Evolutionary conservation across 2,888 invertebrate genomes (phyloP).

Genomic region (Heliconius erato): DNA sequence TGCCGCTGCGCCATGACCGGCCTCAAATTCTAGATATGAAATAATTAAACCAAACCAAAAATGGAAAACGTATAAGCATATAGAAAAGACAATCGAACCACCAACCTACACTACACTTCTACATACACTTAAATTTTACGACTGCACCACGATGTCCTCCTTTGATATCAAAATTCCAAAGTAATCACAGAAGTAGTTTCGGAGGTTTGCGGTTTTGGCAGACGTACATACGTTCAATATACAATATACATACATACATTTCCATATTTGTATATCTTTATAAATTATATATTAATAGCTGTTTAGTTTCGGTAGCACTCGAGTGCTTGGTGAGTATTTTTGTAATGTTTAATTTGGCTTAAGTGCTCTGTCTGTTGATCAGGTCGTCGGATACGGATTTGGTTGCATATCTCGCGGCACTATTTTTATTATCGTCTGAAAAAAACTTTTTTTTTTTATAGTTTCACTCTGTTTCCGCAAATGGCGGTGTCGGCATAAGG

Average conservation of each 20-base stretch:
- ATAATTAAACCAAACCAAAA: too few relatives aligned
- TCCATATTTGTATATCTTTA: not conserved
- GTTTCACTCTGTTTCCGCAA: not conserved
- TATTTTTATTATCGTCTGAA: not conserved
- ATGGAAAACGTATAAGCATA: not conserved
- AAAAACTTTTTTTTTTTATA: not conserved
- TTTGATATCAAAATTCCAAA: not conserved
- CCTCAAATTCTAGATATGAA: too few relatives aligned
- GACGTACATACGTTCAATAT: not conserved
- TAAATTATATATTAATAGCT: not conserved
- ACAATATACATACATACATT: not conserved
- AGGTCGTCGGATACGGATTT: not conserved
- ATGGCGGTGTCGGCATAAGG: not conserved
- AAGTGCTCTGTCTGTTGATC: not conserved
- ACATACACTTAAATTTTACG: not conserved
- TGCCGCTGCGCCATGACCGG: too few relatives aligned
- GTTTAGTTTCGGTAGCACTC: not conserved
- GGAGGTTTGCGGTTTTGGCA: slow-evolving; percentile 8
- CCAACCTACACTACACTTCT: not conserved
- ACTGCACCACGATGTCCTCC: not conserved
- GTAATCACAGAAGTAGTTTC: not conserved
- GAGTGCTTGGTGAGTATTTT: not conserved
- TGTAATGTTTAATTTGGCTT: slow-evolving; percentile 8
- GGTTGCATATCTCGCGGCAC: not conserved
- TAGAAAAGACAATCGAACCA: not conserved